These are phyloP conservation scores for Drosophila willistoni DNA, from an alignment of 1,140 invertebrate genomes.

Conservation along the genomic window DNA sequence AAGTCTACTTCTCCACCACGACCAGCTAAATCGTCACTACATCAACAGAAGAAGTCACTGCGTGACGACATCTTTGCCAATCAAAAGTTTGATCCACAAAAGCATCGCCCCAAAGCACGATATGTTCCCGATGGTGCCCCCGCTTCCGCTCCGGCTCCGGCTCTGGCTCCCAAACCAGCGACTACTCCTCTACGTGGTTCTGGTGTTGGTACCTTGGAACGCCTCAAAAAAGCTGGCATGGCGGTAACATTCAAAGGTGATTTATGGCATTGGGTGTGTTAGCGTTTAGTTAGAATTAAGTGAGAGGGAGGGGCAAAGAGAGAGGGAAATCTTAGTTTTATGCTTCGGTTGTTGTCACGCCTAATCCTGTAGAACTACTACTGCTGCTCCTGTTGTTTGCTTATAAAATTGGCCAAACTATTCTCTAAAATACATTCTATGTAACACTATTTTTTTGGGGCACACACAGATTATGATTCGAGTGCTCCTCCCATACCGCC, in stretches of 20 bases:
- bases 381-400: conserved; percentile 52
- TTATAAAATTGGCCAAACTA: conserved; percentile 17
- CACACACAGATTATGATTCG: conserved; percentile 72
- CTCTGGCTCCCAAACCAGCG: conserved; percentile 1
- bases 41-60: conserved; percentile 63
- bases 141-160: neutral
- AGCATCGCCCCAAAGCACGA: conserved; percentile 89
- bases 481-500: conserved; percentile 72
- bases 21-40: conserved; percentile 64
- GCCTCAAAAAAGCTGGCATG: conserved; percentile 49
- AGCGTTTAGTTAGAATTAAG: neutral
- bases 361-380: conserved; percentile 48
- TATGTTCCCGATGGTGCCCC: conserved; percentile 87
- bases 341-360: conserved; percentile 42
- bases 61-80: conserved; percentile 86
- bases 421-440: conserved; percentile 52
- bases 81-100: conserved; percentile 89
- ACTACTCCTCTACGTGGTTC: conserved; percentile 5
- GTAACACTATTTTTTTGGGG: conserved; percentile 42
- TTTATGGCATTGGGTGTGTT: conserved; percentile 37
- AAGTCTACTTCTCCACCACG: conserved; percentile 65
- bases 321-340: conserved; percentile 9
- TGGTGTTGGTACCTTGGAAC: conserved; percentile 55
- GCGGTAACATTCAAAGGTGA: conserved; percentile 82
- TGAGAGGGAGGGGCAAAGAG: neutral